Conservation (phyloP, 2,113 vertebrate species). For the Alligator mississippiensis region DNA sequence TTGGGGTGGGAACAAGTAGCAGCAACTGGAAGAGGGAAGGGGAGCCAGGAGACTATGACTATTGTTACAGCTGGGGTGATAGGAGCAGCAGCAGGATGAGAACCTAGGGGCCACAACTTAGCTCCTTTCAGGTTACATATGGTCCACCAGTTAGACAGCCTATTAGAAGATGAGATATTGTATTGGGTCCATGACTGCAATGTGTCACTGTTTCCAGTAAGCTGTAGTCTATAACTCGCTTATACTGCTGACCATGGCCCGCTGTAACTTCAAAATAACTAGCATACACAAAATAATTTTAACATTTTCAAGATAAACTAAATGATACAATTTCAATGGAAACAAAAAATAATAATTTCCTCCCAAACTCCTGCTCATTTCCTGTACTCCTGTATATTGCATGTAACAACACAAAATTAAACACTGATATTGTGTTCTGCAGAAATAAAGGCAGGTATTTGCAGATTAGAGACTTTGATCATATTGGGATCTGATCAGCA, state of each 20-base stretch:
- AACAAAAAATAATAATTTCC: constrained; percentile 46
- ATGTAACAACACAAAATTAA: constrained; percentile 24
- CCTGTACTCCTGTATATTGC: not conserved
- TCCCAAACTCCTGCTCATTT: constrained; percentile 5
- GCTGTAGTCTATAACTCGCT: not conserved
- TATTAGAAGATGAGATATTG: rapidly evolving
- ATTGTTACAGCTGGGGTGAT: no score
- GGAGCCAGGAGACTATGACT: no score
- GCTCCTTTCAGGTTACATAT: no score
- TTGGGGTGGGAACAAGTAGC: no score
- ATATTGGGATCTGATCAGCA: constrained; percentile 12
- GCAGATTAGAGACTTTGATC: not conserved
- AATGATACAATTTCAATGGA: not conserved
- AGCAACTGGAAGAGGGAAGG: no score
- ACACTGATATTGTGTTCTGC: not conserved
- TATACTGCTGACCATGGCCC: not conserved
- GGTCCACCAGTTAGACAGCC: no score
- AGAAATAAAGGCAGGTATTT: not conserved
- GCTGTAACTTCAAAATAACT: not conserved
- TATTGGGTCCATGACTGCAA: not conserved
- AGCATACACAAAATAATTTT: not conserved
- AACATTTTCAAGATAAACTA: not conserved
- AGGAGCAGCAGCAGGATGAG: no score
- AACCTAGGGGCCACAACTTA: no score
- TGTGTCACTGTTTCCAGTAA: not conserved